Base-by-base conservation (phyloP, 2,888 invertebrate species). In the Tachina grossa region DNA sequence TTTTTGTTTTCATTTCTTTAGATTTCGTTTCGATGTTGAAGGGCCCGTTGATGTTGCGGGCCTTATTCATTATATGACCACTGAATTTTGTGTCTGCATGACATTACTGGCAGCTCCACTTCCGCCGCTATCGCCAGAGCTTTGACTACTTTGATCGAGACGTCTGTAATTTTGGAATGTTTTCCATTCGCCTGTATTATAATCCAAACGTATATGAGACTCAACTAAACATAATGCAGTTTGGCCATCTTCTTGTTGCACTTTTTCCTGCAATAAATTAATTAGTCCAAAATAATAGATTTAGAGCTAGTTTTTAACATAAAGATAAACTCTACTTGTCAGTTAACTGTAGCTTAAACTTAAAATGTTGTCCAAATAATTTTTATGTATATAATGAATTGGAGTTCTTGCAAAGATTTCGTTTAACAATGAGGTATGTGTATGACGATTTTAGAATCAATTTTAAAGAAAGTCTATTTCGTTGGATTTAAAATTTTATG, bases 131-230 rank as follows among this genome's bases (percentile, higher is more conserved):
- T 83, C 88, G 74, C 87, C 69, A 81, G 88, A 88, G 72, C 88
- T 87, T 83, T 89, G 89, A 65, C 90, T 88, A 76, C 88, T 91
- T 88, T 93, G 92, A 88, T 96, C 97, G 88, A 96, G 94, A 81
- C 96, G 95, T 82, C 97, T 94, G 92, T 96, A 97, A 90, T 98
- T 98, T 93, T 98, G 97, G 89, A 98, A 96, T 89, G 96, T 94
- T 91, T 98, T 98, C 98, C 98, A 99, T 92, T 99, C 98, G 43
- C 99, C 99, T 75, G 97, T 98, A 91, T 97, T 97, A 93, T 99
- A 99, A 93, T 99, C 99, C 97, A 99, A 97, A 92, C 99, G 98
- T 95, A 99, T 99, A 93, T 98, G 98, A 87, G 97, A 98, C 93
- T 99, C 99, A 0, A 93, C 93, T 82, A 91, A 89, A 87, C 93